Evolutionary conservation across 1,140 invertebrate genomes (phyloP).

Genomic region (Idris sp.): DNA sequence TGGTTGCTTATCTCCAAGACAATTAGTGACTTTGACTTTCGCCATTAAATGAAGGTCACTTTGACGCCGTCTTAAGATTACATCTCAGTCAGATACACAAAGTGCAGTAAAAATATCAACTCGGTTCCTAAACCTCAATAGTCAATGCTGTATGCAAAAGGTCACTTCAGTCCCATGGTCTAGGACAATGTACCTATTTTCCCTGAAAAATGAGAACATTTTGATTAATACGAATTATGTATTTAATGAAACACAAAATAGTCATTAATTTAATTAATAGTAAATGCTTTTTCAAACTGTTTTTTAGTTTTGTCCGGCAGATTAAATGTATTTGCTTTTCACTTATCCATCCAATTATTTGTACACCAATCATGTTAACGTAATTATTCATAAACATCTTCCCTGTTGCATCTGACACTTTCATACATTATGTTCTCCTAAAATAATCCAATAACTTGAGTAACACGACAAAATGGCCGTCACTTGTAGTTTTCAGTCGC

Average conservation of each 20-base stretch:
- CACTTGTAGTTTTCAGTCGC: too few species aligned
- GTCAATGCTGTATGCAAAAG: conserved; percentile 3
- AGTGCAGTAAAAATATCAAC: conserved; percentile 25
- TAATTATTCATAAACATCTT: conserved; percentile 16
- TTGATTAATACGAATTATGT: too few species aligned
- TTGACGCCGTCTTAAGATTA: conserved; percentile 28
- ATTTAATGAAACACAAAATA: too few species aligned
- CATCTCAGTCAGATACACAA: conserved; percentile 36
- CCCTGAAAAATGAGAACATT: too few species aligned
- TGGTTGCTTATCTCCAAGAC: conserved; percentile 29
- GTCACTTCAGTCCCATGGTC: conserved; percentile 2
- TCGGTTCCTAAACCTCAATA: neutral
- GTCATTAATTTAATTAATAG: too few species aligned
- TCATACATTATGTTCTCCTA: conserved; percentile 16
- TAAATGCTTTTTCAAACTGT: too few species aligned
- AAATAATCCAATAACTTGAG: conserved; percentile 23
- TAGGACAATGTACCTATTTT: neutral
- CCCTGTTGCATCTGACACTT: conserved; percentile 3
- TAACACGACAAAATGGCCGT: too few species aligned
- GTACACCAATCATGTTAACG: neutral
- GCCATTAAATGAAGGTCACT: conserved; percentile 49
- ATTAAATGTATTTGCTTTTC: too few species aligned
- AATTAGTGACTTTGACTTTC: conserved; percentile 51
- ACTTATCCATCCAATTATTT: too few species aligned
- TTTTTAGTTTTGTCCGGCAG: too few species aligned